Evolutionary conservation across 1,140 invertebrate species (phyloP).

Genomic region (Drosophila nigrodunni): DNA sequence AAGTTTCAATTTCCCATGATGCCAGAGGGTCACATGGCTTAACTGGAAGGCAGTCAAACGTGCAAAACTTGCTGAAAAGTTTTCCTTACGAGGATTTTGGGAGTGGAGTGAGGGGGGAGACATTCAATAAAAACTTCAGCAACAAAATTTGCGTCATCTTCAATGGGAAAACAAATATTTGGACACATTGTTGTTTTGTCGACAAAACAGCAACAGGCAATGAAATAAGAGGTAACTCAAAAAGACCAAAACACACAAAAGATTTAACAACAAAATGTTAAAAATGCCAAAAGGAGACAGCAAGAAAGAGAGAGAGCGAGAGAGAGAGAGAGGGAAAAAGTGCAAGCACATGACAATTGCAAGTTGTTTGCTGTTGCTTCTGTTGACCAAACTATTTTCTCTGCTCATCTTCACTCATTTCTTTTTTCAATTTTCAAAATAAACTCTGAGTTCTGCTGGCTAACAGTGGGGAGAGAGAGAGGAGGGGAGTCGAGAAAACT

Average conservation of each 20-base stretch:
- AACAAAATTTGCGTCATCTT: constrained; percentile 19
- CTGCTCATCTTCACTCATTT: constrained; percentile 37
- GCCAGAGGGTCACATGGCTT: constrained; percentile 4
- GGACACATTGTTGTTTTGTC: constrained; percentile 24
- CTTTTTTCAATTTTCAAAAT: constrained; percentile 65
- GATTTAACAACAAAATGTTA: constrained; percentile 27
- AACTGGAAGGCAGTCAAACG: constrained; percentile 5
- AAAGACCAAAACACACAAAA: constrained; percentile 3
- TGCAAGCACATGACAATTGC: constrained; percentile 66
- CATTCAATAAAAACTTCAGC: constrained; percentile 7
- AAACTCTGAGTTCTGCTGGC: constrained; percentile 33
- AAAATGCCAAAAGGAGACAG: constrained; percentile 2
- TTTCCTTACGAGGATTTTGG: background rate
- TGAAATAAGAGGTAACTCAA: constrained; percentile 7
- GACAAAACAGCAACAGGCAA: constrained; percentile 23
- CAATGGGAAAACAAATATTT: constrained; percentile 37
- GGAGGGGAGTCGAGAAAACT: constrained; percentile 10
- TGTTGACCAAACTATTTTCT: constrained; percentile 26
- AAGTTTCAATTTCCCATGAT: constrained; percentile 30
- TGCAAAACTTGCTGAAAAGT: constrained; percentile 6
- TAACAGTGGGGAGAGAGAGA: constrained; percentile 8
- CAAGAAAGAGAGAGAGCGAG: background rate
- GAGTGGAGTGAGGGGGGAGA: background rate
- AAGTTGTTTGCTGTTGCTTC: constrained; percentile 43
- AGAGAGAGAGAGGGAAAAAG: constrained; percentile 31